phyloP scores from a whole-genome alignment of 1,140 invertebrate genomes.

The Habropoda laboriosa region DNA sequence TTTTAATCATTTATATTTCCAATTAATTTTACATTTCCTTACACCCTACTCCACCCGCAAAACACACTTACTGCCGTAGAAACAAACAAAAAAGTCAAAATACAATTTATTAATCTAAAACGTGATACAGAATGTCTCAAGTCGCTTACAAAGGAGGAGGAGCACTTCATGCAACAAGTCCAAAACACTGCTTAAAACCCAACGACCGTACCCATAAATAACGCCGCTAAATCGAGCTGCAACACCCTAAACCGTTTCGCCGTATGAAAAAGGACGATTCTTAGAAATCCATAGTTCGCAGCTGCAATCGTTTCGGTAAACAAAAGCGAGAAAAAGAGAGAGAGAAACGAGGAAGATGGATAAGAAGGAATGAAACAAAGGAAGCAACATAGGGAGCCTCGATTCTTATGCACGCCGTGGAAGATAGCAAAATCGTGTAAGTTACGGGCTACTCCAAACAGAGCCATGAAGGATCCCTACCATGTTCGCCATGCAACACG shows the following conservation, averaged over 20 bases:
- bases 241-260: not conserved
- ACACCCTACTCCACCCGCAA: too few relatives aligned
- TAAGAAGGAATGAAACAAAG: not conserved
- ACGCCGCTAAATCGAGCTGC: constrained; percentile 3
- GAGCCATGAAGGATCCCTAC: constrained; percentile 14
- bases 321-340: not conserved
- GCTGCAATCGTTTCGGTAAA: constrained; percentile 1
- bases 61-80: too few relatives aligned
- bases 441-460: constrained; percentile 39
- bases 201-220: not conserved
- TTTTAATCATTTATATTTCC: too few relatives aligned
- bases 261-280: not conserved
- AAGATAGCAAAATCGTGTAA: constrained; percentile 47
- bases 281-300: constrained; percentile 2
- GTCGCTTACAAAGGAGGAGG: too few relatives aligned
- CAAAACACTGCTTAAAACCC: not conserved
- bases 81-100: not conserved
- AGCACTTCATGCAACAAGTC: too few relatives aligned
- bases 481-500: not conserved
- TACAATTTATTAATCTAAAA: too few relatives aligned
- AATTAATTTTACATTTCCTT: too few relatives aligned
- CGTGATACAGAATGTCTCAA: not conserved
- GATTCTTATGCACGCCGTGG: not conserved
- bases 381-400: not conserved
- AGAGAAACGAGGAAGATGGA: not conserved